Evolutionary conservation across 2,797 vertebrate species (phyloP), one percentile per base, ranked within the genome.

Genomic region (Trichosurus vulpecula): DNA sequence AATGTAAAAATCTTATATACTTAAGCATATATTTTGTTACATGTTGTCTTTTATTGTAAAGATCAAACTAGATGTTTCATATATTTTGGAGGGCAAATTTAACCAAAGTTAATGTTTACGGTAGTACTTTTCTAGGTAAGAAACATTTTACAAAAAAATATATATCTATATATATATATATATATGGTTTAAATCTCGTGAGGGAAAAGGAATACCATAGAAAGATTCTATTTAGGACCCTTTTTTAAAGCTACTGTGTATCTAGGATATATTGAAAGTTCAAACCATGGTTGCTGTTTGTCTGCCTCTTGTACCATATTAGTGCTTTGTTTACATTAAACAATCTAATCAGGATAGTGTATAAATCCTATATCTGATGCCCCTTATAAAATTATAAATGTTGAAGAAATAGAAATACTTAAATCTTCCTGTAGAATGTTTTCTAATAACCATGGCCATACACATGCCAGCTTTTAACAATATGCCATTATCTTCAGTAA

Each of bases 401-500:
- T 97, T 93, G 52, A 97, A 97, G 91, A 94, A 94, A 93, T 94
- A 97, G 57, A 96, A 96, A 27, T 95, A 93, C 74, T 47, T 51
- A 47, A 98, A 92, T 96, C 89, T 95, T 96, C 66, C 6, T 16
- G 27, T 35, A 91, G 93, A 74, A 54, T 97, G 93, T 97, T 95
- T 98, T 92, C 90, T 93, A 56, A 97, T 94, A 97, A 97, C 95
- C 93, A 97, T 96, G 91, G 89, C 2, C 54, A 96, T 91, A n/a
- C 90, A 96, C 94, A 94, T 97, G 92, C 94, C 96, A 57, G 97
- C 95, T 87, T 97, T 93, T 54, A 96, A 47, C 96, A 96, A 95
- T 1, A 52, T 92, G 31, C 94, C 97, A 8, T 90, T 90, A 93
- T 95, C 6, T 90, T 96, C 54, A 74, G 0, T 31, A 53, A 96